Base-by-base conservation (phyloP, 2,113 vertebrate species). In the Sceloporus tristichus region DNA sequence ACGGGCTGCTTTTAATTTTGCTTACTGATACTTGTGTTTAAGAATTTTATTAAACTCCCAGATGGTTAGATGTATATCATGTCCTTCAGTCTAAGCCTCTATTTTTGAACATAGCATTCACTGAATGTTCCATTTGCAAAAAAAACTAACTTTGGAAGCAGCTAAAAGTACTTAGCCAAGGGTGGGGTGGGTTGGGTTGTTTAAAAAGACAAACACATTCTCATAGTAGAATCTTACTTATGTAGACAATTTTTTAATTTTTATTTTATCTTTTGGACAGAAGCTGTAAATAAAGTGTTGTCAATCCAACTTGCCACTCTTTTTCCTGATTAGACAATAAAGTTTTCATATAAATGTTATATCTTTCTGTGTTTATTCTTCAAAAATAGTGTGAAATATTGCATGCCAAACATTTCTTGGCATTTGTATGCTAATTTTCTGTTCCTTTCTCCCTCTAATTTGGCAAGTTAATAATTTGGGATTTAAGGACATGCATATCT, bases 241-340 rank as follows among this genome's bases (percentile, higher is more conserved):
- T 13, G 14, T 40, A 38, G 66, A 71, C 0, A 83, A 8, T 42
- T 87, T 40, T 73, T 16, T 71, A 90, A 8, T 42, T 87, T 40
- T 65, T 76, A 18, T 70, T 91, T 56, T 0, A 78, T 27, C 0
- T 83, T 90, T 92, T 86, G 81, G 62, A 91, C 70, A 82, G 21
- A 79, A 86, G 18, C 68, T 90, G 82, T 74, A 96, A 93, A 95
- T 95, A 95, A 88, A 85, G 80, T 84, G 65, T 88, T 87, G 85
- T 91, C 79, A 54, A 92, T 85, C 56, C 59, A 14, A 3, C 79
- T 82, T 77, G n/a, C 85, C 18, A 29, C n/a, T 23, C 91, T 94
- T 91, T 94, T 89, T 85, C 86, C 68, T 77, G 38, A 34, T n/a
- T 87, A 68, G 62, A 23, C 27, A 85, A 10, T 86, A 66, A 77